Evolutionary conservation across 2,113 vertebrate genomes (phyloP).

Genomic region (Gavialis gangeticus): DNA sequence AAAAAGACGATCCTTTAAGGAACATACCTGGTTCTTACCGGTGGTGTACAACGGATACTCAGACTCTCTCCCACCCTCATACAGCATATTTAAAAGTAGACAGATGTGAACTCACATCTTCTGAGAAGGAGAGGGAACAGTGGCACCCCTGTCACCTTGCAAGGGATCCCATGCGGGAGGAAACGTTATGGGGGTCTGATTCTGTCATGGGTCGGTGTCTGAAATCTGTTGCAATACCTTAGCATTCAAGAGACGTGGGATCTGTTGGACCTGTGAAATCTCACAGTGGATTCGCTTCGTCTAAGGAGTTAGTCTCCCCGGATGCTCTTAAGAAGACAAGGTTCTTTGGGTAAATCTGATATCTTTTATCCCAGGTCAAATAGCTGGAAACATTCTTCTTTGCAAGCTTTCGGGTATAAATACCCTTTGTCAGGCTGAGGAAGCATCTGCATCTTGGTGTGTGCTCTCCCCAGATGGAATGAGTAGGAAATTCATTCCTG

Average conservation of each 20-base stretch:
- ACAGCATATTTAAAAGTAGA: not conserved
- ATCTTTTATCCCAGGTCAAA: too few relatives aligned
- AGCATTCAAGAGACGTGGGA: not conserved
- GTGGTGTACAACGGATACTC: fast-evolving
- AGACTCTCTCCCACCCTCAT: not conserved
- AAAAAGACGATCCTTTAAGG: not conserved
- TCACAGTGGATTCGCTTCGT: not conserved
- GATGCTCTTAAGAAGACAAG: not conserved
- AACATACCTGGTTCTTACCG: not conserved
- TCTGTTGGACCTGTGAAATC: not conserved
- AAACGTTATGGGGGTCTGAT: not conserved
- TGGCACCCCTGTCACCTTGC: not conserved
- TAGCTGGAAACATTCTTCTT: too few relatives aligned
- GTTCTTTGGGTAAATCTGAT: too few relatives aligned
- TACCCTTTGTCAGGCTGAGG: too few relatives aligned
- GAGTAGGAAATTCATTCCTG: too few relatives aligned
- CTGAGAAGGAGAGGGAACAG: not conserved
- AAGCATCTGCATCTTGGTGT: too few relatives aligned
- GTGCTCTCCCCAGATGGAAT: too few relatives aligned
- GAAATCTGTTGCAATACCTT: not conserved
- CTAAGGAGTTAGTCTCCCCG: not conserved
- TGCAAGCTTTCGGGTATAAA: too few relatives aligned
- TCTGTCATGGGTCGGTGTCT: not conserved
- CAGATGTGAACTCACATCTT: not conserved
- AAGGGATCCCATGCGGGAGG: not conserved